Evolutionary conservation across 1,140 invertebrate species (phyloP).

Genomic region (Coptotermes formosanus): DNA sequence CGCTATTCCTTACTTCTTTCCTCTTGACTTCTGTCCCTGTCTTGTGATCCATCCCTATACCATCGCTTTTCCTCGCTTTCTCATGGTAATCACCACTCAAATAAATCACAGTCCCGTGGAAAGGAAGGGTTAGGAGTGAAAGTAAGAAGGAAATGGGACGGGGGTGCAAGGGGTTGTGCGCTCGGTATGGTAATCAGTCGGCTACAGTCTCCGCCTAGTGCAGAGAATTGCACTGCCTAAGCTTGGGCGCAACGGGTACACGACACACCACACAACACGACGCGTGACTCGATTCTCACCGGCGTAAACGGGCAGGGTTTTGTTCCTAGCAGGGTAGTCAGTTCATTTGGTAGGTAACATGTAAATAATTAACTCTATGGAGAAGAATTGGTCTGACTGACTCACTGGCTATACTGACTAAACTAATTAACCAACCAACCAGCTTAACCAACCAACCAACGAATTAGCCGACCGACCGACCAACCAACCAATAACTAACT

Average conservation of each 20-base stretch:
- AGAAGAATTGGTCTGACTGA: no score
- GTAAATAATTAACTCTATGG: no score
- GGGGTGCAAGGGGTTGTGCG: not conserved
- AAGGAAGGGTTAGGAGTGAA: not conserved
- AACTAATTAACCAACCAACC: no score
- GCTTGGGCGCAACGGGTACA: not conserved
- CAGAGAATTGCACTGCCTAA: not conserved
- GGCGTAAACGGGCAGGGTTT: no score
- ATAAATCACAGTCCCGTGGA: conserved; percentile 2
- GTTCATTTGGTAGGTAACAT: no score
- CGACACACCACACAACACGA: no score
- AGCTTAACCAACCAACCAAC: no score
- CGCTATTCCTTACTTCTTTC: not conserved
- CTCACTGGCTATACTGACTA: no score
- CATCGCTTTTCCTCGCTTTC: not conserved
- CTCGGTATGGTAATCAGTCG: not conserved
- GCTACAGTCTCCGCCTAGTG: not conserved
- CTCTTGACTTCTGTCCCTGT: not conserved
- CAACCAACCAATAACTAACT: no score
- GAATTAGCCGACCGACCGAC: no score
- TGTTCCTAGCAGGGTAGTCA: no score
- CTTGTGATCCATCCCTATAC: not conserved
- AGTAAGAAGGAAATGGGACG: not conserved
- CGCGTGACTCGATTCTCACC: no score
- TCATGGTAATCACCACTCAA: conserved; percentile 15